phyloP scores from a whole-genome alignment of 2,888 invertebrate species.

The Luffia ferchaultella region DNA sequence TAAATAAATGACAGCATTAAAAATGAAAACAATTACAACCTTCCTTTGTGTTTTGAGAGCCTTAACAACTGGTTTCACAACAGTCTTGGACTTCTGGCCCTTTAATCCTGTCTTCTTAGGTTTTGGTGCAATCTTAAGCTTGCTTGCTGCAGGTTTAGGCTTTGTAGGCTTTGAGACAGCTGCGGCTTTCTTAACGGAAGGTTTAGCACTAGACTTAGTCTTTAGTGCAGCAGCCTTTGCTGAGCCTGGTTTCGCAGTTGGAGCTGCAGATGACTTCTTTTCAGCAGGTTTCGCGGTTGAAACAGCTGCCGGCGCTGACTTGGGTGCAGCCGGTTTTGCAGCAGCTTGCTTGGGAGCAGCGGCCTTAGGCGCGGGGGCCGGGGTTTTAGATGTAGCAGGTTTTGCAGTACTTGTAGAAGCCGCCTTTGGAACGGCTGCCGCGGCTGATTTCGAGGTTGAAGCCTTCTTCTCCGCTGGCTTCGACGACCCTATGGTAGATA shows the following conservation, averaged over 20 bases:
- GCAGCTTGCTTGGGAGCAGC: slow-evolving; percentile 24
- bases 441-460: slow-evolving; percentile 27
- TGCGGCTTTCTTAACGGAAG: slow-evolving; percentile 59
- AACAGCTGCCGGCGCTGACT: slow-evolving; percentile 39
- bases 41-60: slow-evolving; percentile 88
- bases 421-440: slow-evolving; percentile 36
- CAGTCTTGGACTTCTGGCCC: slow-evolving; percentile 53
- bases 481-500: slow-evolving; percentile 14
- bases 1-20: slow-evolving; percentile 3
- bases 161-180: slow-evolving; percentile 50
- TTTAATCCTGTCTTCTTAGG: slow-evolving; percentile 65
- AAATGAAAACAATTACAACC: slow-evolving; percentile 50
- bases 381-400: slow-evolving; percentile 47
- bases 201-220: slow-evolving; percentile 57
- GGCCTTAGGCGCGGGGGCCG: slow-evolving; percentile 43
- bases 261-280: slow-evolving; percentile 42
- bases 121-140: slow-evolving; percentile 60
- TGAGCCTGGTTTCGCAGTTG: slow-evolving; percentile 59
- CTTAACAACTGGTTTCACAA: slow-evolving; percentile 70
- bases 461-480: slow-evolving; percentile 57
- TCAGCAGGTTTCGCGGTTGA: slow-evolving; percentile 33
- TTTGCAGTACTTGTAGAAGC: slow-evolving; percentile 35
- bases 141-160: slow-evolving; percentile 56
- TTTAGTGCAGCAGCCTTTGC: slow-evolving; percentile 60
- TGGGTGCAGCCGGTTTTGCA: slow-evolving; percentile 45